phyloP scores from a whole-genome alignment of 2,888 invertebrate genomes.

The Hedya salicella region DNA sequence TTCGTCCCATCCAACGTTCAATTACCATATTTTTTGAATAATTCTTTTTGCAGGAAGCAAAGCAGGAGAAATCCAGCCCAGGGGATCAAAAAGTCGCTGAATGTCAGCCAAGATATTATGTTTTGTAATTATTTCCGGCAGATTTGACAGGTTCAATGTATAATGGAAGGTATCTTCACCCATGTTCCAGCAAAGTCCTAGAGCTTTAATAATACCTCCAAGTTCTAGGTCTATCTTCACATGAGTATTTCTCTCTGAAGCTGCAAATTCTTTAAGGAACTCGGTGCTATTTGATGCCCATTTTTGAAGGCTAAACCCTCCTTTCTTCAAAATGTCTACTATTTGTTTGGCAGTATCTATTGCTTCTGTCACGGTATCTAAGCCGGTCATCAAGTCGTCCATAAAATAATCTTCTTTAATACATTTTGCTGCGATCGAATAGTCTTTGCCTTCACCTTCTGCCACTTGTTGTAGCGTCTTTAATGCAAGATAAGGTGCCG shows the following conservation, averaged over 20 bases:
- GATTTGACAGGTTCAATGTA: background rate
- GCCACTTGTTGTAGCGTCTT: background rate
- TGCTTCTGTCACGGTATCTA: too few species aligned
- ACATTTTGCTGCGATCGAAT: background rate
- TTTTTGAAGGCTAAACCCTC: constrained; percentile 1
- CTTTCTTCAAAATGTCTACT: too few species aligned
- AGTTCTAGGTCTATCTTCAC: too few species aligned
- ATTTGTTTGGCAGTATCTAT: too few species aligned
- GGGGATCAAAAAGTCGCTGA: constrained; percentile 44
- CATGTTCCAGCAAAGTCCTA: too few species aligned
- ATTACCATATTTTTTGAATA: too few species aligned
- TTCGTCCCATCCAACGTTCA: too few species aligned
- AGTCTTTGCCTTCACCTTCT: constrained; percentile 19
- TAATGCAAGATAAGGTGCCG: too few species aligned
- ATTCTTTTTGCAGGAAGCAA: constrained; percentile 20
- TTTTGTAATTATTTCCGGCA: constrained; percentile 33
- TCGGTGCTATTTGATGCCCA: constrained; percentile 15
- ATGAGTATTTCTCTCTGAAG: too few species aligned
- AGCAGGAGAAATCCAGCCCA: constrained; percentile 45
- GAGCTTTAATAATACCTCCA: too few species aligned
- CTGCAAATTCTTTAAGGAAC: constrained; percentile 12
- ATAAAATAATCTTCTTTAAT: constrained; percentile 7
- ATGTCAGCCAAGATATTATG: constrained; percentile 42
- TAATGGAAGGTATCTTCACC: constrained; percentile 23
- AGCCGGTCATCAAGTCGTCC: too few species aligned